phyloP scores from a whole-genome alignment of 2,797 vertebrate genomes.

The Eulemur coronatus region DNA sequence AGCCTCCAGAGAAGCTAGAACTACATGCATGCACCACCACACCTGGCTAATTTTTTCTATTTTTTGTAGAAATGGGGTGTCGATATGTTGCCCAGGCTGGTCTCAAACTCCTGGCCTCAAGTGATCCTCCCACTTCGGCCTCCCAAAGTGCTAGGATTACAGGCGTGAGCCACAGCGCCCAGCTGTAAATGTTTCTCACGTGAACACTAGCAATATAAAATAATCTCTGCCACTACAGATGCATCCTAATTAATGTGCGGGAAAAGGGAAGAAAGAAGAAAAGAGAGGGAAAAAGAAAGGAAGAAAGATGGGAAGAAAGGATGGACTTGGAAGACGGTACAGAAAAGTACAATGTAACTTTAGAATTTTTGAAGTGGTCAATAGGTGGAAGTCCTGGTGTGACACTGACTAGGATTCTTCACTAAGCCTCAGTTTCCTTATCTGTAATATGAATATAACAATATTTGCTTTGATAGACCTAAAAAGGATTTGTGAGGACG shows the following conservation, averaged over 20 bases:
- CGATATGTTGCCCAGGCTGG: background rate
- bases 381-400: background rate
- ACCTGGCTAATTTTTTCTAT: background rate
- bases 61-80: background rate
- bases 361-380: background rate
- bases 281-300: background rate
- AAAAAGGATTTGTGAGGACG: background rate
- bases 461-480: conserved; percentile 5
- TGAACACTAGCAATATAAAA: conserved; percentile 3
- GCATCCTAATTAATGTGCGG: background rate
- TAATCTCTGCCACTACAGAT: background rate
- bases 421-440: background rate
- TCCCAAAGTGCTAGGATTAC: background rate
- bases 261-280: background rate
- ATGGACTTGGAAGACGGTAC: background rate
- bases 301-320: background rate
- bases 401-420: background rate
- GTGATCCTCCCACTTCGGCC: background rate
- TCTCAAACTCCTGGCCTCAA: background rate
- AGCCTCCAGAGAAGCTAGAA: background rate
- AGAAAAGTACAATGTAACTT: background rate
- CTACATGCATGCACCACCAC: background rate
- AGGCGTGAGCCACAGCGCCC: background rate
- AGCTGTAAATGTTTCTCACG: background rate
- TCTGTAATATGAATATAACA: background rate